These are phyloP conservation scores for Polypedilum pembai DNA, from an alignment of 1,140 invertebrate species.

Conservation along the genomic window DNA sequence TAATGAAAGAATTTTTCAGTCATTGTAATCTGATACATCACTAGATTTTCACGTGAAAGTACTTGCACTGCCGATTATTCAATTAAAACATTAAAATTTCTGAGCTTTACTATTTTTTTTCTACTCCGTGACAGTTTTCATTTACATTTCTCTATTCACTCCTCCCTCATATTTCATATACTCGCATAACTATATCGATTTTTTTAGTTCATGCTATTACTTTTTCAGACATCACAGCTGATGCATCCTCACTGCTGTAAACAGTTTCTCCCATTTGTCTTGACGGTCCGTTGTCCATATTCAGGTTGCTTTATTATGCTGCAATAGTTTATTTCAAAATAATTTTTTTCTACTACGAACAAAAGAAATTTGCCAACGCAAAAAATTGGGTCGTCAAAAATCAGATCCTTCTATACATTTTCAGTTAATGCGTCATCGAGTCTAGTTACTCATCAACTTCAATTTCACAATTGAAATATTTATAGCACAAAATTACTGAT, in stretches of 20 bases:
- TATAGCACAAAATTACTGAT: no score
- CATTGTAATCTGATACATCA: slow-evolving; percentile 31
- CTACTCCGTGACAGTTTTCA: not conserved
- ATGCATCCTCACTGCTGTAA: slow-evolving; percentile 71
- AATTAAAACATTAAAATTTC: not conserved
- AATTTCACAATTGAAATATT: no score
- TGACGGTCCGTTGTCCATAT: slow-evolving; percentile 42
- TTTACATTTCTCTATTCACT: not conserved
- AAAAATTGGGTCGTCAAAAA: slow-evolving; percentile 4
- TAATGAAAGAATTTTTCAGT: not conserved
- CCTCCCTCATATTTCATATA: not conserved
- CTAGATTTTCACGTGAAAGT: slow-evolving; percentile 32
- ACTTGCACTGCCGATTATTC: not conserved
- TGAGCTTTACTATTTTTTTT: not conserved
- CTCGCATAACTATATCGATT: not conserved
- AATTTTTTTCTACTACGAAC: not conserved
- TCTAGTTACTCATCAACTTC: no score
- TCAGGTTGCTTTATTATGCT: not conserved
- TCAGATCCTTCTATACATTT: not conserved
- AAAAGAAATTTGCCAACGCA: slow-evolving; percentile 17
- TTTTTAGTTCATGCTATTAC: slow-evolving; percentile 53
- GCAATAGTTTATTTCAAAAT: not conserved
- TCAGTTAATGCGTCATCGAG: not conserved
- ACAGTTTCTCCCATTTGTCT: slow-evolving; percentile 54
- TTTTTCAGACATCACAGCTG: slow-evolving; percentile 87